These are phyloP conservation scores for Isurus oxyrinchus DNA, from an alignment of 2,113 vertebrate genomes.

Conservation along the genomic window DNA sequence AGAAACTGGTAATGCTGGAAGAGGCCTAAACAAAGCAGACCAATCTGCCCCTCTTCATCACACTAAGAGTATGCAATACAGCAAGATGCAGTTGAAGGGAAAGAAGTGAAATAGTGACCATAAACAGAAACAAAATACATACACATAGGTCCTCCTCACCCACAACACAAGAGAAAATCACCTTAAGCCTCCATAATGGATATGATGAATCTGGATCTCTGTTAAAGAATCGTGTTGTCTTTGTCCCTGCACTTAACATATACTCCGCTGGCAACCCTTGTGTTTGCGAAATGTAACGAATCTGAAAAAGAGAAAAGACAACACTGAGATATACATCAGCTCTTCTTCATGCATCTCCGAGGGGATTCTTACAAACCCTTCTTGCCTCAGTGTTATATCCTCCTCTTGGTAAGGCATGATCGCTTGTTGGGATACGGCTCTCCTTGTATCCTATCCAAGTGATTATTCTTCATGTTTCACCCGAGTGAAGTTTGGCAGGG, in stretches of 20 bases:
- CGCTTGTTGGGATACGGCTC: neutral
- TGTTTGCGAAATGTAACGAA: slow-evolving; percentile 98
- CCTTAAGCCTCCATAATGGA: slow-evolving; percentile 97
- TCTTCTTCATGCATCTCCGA: neutral
- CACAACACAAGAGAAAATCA: slow-evolving; percentile 45
- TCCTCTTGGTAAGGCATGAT: neutral
- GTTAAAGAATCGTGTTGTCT: slow-evolving; percentile 98
- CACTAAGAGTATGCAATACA: neutral
- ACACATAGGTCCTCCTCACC: neutral
- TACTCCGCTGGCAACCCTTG: slow-evolving; percentile 97
- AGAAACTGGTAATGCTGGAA: neutral
- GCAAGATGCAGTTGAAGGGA: neutral
- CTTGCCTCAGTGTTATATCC: neutral
- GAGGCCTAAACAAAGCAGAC: neutral
- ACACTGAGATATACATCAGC: slow-evolving; percentile 19
- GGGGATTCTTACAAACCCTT: neutral
- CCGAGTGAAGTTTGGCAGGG: neutral
- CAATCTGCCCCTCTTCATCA: neutral
- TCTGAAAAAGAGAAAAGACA: slow-evolving; percentile 60
- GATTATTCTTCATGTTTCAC: neutral
- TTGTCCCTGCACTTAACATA: slow-evolving; percentile 93
- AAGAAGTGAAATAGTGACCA: neutral
- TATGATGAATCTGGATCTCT: slow-evolving; percentile 92
- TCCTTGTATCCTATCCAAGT: neutral
- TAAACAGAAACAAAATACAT: neutral